Conservation (phyloP, 2,888 invertebrate genomes). For the Lepidonotus clava region DNA sequence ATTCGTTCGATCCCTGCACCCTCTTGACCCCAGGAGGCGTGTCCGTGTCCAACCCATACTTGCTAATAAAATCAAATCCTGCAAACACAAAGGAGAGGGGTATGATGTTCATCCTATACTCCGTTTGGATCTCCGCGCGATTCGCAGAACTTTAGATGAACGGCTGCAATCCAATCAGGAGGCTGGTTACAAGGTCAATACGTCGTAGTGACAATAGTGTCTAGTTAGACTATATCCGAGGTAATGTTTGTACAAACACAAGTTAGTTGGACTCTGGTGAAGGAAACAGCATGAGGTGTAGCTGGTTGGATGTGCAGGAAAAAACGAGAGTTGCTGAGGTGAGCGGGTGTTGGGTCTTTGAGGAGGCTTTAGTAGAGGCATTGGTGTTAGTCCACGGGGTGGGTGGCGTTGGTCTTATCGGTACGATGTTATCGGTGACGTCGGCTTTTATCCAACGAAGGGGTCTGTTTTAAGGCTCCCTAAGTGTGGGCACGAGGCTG, state of each 20-base stretch:
- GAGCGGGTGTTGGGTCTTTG: not conserved
- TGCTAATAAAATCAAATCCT: conserved; percentile 66
- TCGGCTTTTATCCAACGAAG: not conserved
- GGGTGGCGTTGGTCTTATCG: not conserved
- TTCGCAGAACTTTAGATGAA: not conserved
- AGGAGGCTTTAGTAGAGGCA: not conserved
- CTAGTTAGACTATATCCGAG: not conserved
- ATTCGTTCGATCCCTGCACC: conserved; percentile 58
- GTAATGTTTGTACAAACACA: conserved; percentile 35
- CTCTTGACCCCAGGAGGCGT: conserved; percentile 58
- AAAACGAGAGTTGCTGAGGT: not conserved
- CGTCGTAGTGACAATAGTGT: not conserved
- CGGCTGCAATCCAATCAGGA: not conserved
- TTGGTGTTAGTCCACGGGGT: not conserved
- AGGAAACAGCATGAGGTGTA: not conserved
- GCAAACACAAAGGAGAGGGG: conserved; percentile 53
- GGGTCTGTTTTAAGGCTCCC: not conserved
- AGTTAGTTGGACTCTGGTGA: not conserved
- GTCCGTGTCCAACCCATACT: conserved; percentile 60
- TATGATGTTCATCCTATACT: conserved; percentile 53
- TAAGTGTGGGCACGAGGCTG: not conserved
- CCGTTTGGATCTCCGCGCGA: not conserved
- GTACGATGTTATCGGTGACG: not conserved
- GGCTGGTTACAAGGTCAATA: conserved; percentile 33
- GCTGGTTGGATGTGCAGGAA: too few relatives aligned